Base-by-base conservation (phyloP, 2,888 invertebrate species). In the Polydrusus tereticollis region DNA sequence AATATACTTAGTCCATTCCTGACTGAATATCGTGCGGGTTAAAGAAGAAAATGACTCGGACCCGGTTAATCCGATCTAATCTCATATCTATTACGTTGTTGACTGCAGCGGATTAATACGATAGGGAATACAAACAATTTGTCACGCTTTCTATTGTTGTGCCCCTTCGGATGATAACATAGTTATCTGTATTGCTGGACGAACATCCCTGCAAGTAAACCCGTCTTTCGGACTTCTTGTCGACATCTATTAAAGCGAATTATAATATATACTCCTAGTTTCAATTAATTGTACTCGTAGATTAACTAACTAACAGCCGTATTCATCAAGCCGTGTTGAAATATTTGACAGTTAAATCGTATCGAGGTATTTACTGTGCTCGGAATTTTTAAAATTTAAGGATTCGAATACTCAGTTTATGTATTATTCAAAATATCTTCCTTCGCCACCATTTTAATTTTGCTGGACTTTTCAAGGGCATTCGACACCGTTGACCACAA, bases 81-180 rank as follows among this genome's bases (percentile, higher is more conserved):
- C 83, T 84, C 81, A 81, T 81, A 84, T 84, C 84, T 83, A 83
- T 84, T 84, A 83, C 82, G 82, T 81, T 81, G 84, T 83, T 82
- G 84, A 83, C 83, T 83, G 81, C 80, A 77, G 77, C 79, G 83
- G 82, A 84, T 84, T 83, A 84, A 84, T 83, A 81, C 83, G 81
- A 82, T 81, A 76, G 84, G 84, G 83, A 84, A 83, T 83, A 82
- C 81, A 79, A 80, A 83, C 84, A 83, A 84, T 84, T 84, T 84
- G 84, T 84, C 84, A 84, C 83, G 83, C 82, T 79, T 70, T 77
- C 82, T 77, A 80, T 82, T 82, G 80, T 82, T 79, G 75, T 78
- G 76, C 78, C 80, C 80, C 78, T 73, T 77, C 78, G 79, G 78
- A 81, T 82, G 80, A 83, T 83, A 83, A 82, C 79, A 80, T 82